Evolutionary conservation across 2,113 vertebrate species (phyloP), one percentile per base, ranked within the genome.

Genomic region (Larimichthys polyactis): DNA sequence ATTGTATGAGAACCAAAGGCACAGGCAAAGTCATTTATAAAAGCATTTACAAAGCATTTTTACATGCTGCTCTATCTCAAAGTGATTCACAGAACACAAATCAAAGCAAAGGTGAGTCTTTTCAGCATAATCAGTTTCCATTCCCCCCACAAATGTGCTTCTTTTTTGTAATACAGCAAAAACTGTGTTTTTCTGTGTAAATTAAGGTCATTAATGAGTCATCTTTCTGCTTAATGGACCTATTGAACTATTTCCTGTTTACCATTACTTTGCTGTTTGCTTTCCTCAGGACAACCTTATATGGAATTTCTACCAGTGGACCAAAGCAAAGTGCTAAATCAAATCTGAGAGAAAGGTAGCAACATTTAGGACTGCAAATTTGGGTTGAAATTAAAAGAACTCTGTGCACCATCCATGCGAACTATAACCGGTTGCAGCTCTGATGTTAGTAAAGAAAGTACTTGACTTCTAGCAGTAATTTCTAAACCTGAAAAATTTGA

Each of bases 221-320:
- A 92, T 92, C 90, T 81, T 79, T 82, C 62, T 67, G 75, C 75
- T 75, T 91, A 90, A 89, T 88, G 84, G 85, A 86, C 80, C 91
- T 73, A 87, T 87, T 88, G 87, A 91, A 90, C 85, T 87, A 84
- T 90, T 93, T 94, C 93, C 93, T 94, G 92, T 94, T 94, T 92
- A 91, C 89, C 80, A 64, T 88, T 78, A 67, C 82, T 74, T 79
- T 77, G 48, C 82, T 90, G 79, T 89, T 88, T 79, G 80, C 74
- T 78, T 70, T 65, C 63, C 82, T 87, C 80, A 17, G 84, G 63
- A 87, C 57, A 62, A 32, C 88, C 88, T 84, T 92, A 89, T 82
- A 90, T 90, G 88, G 92, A 67, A 46, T 54, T 73, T 32, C 44
- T 71, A 14, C 44, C 78, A 71, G 70, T 29, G 55, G 57, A 75